These are phyloP conservation scores for Sebastes vulpes DNA, from an alignment of 2,797 vertebrate genomes.

Conservation along the genomic window DNA sequence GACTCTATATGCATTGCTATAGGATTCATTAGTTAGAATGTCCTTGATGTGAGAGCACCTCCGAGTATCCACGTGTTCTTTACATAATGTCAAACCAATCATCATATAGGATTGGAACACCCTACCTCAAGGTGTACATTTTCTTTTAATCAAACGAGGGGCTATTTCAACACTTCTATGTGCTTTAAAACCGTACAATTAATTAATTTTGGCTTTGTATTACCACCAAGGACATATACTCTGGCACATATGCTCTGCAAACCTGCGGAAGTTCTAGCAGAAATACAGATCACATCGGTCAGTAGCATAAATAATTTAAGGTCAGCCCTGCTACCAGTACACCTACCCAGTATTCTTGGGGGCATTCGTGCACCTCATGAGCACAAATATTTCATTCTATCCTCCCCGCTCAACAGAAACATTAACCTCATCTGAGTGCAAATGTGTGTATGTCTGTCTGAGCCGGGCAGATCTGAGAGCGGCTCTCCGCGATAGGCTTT, in stretches of 20 bases:
- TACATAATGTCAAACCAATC: slow-evolving; percentile 58
- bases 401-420: slow-evolving; percentile 51
- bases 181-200: slow-evolving; percentile 45
- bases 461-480: slow-evolving; percentile 53
- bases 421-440: slow-evolving; percentile 63
- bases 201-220: slow-evolving; percentile 63
- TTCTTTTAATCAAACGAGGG: slow-evolving; percentile 47
- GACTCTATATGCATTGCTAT: slow-evolving; percentile 65
- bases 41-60: slow-evolving; percentile 65
- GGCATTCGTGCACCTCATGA: slow-evolving; percentile 47
- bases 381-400: slow-evolving; percentile 70
- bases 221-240: slow-evolving; percentile 56
- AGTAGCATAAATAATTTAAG: slow-evolving; percentile 68
- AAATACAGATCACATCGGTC: slow-evolving; percentile 64
- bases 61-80: slow-evolving; percentile 37
- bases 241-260: slow-evolving; percentile 10
- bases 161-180: slow-evolving; percentile 35
- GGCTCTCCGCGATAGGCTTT: slow-evolving; percentile 66
- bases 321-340: slow-evolving; percentile 14
- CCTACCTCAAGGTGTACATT: slow-evolving; percentile 38
- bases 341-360: slow-evolving; percentile 37
- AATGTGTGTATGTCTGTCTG: slow-evolving; percentile 52
- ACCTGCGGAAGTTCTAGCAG: slow-evolving; percentile 36
- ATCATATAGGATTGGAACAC: slow-evolving; percentile 25
- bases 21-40: slow-evolving; percentile 77